These are phyloP conservation scores for Caenorhabditis brenneri DNA, from an alignment of 1,140 invertebrate genomes.

Conservation along the genomic window DNA sequence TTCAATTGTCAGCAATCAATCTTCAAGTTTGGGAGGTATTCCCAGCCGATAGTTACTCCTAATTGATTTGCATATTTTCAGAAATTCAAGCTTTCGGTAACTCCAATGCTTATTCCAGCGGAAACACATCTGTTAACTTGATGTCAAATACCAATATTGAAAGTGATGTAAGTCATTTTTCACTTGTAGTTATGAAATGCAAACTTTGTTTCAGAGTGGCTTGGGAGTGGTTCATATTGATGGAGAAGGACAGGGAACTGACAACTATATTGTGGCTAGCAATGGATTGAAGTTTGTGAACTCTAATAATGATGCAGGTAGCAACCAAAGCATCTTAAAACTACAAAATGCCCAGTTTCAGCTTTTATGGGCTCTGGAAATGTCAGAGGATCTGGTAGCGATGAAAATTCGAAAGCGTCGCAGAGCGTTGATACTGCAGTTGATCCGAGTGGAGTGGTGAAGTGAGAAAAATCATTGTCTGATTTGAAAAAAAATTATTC, in stretches of 20 bases:
- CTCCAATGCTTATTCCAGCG: background rate
- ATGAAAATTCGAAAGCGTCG: background rate
- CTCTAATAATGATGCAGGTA: conserved; percentile 22
- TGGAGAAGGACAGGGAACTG: background rate
- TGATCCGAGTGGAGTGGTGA: conserved; percentile 20
- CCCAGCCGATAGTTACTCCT: background rate
- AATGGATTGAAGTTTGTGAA: conserved; percentile 18
- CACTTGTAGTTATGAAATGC: background rate
- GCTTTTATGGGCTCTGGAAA: conserved; percentile 12
- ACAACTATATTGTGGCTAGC: conserved; percentile 15
- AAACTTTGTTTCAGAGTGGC: background rate
- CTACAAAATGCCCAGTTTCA: background rate
- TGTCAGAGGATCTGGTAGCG: background rate
- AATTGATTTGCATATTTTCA: background rate
- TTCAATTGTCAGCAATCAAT: conserved; percentile 14
- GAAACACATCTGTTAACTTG: conserved; percentile 5
- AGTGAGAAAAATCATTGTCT: background rate
- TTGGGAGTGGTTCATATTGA: background rate
- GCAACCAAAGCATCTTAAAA: no score
- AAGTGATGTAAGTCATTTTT: background rate
- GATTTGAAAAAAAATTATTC: background rate
- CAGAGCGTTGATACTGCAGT: background rate
- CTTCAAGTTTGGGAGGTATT: background rate
- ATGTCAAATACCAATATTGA: conserved; percentile 18
- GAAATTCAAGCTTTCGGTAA: conserved; percentile 27